Evolutionary conservation across 2,797 vertebrate species (phyloP).

Genomic region (Microcaecilia unicolor): DNA sequence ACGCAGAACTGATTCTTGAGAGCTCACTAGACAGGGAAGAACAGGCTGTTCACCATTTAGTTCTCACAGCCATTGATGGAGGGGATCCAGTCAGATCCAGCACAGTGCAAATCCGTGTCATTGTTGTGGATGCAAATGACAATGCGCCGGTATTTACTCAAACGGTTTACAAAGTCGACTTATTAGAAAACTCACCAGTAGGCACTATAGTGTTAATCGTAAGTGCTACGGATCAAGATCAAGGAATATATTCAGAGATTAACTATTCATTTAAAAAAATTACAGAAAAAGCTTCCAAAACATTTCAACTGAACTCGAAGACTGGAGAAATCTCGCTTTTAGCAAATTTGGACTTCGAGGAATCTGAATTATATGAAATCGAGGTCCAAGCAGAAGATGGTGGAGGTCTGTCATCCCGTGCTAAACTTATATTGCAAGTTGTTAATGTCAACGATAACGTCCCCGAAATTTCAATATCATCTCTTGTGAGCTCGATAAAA

Average conservation of each 20-base stretch:
- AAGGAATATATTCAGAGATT: constrained; percentile 31
- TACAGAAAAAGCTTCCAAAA: constrained; percentile 1
- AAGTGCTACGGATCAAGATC: constrained; percentile 33
- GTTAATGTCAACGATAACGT: constrained; percentile 62
- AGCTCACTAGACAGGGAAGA: constrained; percentile 44
- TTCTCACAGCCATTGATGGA: constrained; percentile 35
- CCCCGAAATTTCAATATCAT: constrained; percentile 52
- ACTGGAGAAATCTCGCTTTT: constrained; percentile 33
- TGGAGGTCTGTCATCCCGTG: constrained; percentile 39
- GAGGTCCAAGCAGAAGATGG: constrained; percentile 51
- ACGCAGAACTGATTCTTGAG: constrained; percentile 39
- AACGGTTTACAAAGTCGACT: constrained; percentile 25
- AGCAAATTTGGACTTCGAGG: constrained; percentile 49
- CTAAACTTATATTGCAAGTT: constrained; percentile 42
- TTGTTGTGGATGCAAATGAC: constrained; percentile 43
- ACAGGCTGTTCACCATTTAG: constrained; percentile 26
- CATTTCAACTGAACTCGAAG: constrained; percentile 18
- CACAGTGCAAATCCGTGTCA: constrained; percentile 25
- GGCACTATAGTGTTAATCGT: constrained; percentile 18
- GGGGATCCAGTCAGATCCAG: constrained; percentile 38
- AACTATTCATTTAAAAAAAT: constrained; percentile 29
- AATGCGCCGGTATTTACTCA: constrained; percentile 42
- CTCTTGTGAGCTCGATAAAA: constrained; percentile 36
- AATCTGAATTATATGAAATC: constrained; percentile 28
- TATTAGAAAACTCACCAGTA: constrained; percentile 21